These are phyloP conservation scores for Vireo altiloquus DNA, from an alignment of 2,113 vertebrate species.

Conservation along the genomic window DNA sequence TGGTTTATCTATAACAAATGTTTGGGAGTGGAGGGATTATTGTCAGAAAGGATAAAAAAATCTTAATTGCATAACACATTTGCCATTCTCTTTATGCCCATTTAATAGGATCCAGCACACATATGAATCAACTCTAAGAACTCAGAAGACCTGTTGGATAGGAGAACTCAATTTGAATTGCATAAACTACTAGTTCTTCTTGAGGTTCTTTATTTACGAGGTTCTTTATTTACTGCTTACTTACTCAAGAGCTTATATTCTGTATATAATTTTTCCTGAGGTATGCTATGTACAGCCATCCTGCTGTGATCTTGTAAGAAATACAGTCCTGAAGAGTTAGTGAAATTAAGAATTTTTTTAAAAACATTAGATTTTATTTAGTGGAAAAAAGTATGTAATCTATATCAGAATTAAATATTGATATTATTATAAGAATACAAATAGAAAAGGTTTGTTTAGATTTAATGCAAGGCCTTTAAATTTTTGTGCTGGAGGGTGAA, in stretches of 20 bases:
- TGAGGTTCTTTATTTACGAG: too few species aligned
- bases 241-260: not conserved
- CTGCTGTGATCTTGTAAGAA: not conserved
- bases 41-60: not conserved
- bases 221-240: not conserved
- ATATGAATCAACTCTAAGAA: not conserved
- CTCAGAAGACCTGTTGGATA: not conserved
- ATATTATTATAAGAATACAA: not conserved
- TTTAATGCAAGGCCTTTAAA: not conserved
- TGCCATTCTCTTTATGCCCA: not conserved
- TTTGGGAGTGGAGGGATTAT: not conserved
- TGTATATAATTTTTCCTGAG: not conserved
- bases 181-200: not conserved
- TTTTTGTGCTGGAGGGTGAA: not conserved
- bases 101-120: not conserved
- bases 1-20: not conserved
- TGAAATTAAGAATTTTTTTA: not conserved
- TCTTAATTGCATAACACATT: not conserved
- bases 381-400: not conserved
- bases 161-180: not conserved
- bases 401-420: not conserved
- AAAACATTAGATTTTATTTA: not conserved
- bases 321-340: not conserved
- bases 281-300: rapidly evolving
- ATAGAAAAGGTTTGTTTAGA: not conserved